A percentile compares a stretch with the other conserved stretches of the same genome.
These are phyloP conservation scores for Sciurus carolinensis DNA, from an alignment of 2,797 vertebrate genomes.

Conservation along the genomic window DNA sequence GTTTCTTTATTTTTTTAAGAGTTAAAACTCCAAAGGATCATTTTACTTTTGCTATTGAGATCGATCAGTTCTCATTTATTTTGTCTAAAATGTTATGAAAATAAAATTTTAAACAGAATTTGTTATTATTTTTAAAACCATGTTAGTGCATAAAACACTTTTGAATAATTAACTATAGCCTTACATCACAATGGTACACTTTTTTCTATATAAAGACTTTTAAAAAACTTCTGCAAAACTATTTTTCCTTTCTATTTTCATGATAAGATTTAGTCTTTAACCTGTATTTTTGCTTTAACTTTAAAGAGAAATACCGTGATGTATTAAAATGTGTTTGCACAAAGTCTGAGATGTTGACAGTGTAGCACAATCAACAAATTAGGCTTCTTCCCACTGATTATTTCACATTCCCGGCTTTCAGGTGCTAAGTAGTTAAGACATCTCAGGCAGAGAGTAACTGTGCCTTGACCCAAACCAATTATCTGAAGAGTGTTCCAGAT, in stretches of 20 bases:
- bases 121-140: not conserved
- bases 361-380: not conserved
- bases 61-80: not conserved
- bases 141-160: not conserved
- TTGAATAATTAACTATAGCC: not conserved
- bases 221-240: not conserved
- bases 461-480: not conserved
- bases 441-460: not conserved
- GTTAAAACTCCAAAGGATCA: not conserved
- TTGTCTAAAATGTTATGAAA: not conserved
- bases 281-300: conserved; percentile 17
- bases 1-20: not conserved
- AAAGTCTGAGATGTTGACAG: not conserved
- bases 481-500: not conserved
- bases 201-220: not conserved
- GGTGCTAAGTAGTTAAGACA: not conserved
- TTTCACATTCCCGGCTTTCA: not conserved
- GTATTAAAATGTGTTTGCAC: not conserved
- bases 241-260: not conserved
- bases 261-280: not conserved
- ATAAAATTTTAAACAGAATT: not conserved
- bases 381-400: not conserved
- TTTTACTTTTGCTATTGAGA: not conserved
- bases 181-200: not conserved
- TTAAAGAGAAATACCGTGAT: not conserved